Evolutionary conservation across 23 tunicate species (phyloP).

Genomic region (Aplidium turbinatum): DNA sequence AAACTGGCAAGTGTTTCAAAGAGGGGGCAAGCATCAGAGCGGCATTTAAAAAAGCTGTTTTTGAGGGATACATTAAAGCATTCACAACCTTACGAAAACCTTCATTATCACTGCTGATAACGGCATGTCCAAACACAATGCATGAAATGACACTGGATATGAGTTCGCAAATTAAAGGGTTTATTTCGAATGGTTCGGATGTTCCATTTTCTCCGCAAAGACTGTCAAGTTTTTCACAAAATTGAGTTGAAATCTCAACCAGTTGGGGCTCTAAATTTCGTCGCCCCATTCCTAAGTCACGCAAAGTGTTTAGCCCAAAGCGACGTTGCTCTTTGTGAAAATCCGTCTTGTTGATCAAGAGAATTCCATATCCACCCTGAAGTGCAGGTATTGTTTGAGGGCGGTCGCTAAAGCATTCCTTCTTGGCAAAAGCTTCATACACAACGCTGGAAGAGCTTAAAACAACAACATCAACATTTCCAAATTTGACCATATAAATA

Average conservation of each 20-base stretch:
- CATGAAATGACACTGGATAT: constrained; percentile 49
- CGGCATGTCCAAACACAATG: constrained; percentile 40
- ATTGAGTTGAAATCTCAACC: not conserved
- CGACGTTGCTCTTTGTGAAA: constrained; percentile 59
- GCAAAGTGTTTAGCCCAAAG: constrained; percentile 36
- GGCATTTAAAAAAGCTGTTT: constrained; percentile 14
- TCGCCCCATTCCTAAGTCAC: constrained; percentile 63
- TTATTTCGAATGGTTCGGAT: constrained; percentile 29
- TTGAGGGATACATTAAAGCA: constrained; percentile 16
- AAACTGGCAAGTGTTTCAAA: constrained; percentile 36
- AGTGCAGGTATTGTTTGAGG: constrained; percentile 30
- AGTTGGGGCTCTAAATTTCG: constrained; percentile 47
- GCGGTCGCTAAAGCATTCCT: constrained; percentile 39
- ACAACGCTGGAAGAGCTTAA: constrained; percentile 32
- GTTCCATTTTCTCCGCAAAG: not conserved
- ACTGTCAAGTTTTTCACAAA: not conserved
- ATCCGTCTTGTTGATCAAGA: constrained; percentile 12
- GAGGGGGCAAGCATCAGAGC: constrained; percentile 41
- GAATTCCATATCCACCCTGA: constrained; percentile 22
- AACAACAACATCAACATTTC: constrained; percentile 18
- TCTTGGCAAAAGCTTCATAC: constrained; percentile 49
- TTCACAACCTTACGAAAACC: constrained; percentile 31
- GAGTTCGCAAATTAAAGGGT: constrained; percentile 28
- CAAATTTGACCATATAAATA: constrained; percentile 43
- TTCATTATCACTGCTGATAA: constrained; percentile 33